Evolutionary conservation across 2,888 invertebrate species (phyloP), one percentile per base, ranked within the genome.

Genomic region (Drosophila recens): DNA sequence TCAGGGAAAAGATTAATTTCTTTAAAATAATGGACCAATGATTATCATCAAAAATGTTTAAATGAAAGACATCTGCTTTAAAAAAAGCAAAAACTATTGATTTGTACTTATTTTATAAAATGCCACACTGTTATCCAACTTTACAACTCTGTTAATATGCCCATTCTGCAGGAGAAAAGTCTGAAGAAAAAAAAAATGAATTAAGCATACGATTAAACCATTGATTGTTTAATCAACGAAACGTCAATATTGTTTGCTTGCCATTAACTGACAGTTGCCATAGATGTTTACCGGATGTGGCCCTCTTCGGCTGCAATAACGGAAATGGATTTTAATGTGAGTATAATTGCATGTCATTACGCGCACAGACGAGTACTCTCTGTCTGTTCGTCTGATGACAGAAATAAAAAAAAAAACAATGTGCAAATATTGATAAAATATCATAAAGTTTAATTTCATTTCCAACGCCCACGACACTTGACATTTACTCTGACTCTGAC

Each of bases 341-440:
- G 89, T 74, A 87, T 87, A 90, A 87, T 87, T 90, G 87, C 87
- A 73, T 73, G 81, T 79, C 87, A 87, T 88, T 80, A 72, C 72
- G 57, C 3, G 30, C 13, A 42, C 64, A 56, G 11, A 54, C 11
- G 48, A 15, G 30, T 30, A 8, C 30, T 30, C 30, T 10, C 11
- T n/a, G 43, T 23, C 17, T 34, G 20, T n/a, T 33, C 13, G 10
- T 11, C 27, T 42, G 30, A 42, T 54, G 54, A 17, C 30, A 27
- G 27, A 27, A 27, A 6, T 27, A 17, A 42, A 10, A 69, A 62
- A 62, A 64, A 10, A 71, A 64, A 66, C 62, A 71, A 49, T 72
- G 56, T 54, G 53, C 45, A 61, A 70, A 78, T 87, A 71, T 78
- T 67, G 68, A 69, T 67, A 74, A 79, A 82, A 77, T 80, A 68